Percentiles rank a stretch among this genome's conserved stretches.
Conservation (phyloP, 2,113 vertebrate genomes). For the Climacteris rufus region DNA sequence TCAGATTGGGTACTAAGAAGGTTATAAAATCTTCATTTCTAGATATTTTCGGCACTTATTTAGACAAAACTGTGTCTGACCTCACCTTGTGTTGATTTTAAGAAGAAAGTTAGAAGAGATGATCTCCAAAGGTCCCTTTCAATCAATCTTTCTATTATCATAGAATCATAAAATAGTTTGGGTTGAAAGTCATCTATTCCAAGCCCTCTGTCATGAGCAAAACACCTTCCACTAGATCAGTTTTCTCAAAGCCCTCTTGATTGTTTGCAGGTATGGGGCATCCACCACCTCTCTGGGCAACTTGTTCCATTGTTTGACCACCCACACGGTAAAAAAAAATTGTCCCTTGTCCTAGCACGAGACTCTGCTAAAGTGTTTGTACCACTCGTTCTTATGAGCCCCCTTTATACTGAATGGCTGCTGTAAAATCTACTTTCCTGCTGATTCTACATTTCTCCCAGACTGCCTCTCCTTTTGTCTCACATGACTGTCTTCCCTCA, state of each 20-base stretch:
- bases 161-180: background rate
- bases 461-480: background rate
- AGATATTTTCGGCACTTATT: background rate
- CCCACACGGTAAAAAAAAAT: accelerated
- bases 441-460: background rate
- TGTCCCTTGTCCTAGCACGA: background rate
- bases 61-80: background rate
- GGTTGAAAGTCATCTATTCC: background rate
- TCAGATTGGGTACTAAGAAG: background rate
- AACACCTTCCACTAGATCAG: background rate
- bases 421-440: background rate
- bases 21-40: background rate
- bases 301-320: background rate
- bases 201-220: background rate
- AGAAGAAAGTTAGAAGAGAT: background rate
- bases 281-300: background rate
- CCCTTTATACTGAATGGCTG: background rate
- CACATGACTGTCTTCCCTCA: background rate
- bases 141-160: background rate
- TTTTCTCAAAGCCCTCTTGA: background rate
- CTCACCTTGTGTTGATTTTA: background rate
- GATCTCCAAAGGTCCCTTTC: background rate
- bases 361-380: background rate
- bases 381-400: background rate
- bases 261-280: background rate